A percentile compares a stretch with the other conserved stretches of the same genome.
Evolutionary conservation across 1,140 invertebrate species (phyloP).

Genomic region (Rhizoglyphus robini): DNA sequence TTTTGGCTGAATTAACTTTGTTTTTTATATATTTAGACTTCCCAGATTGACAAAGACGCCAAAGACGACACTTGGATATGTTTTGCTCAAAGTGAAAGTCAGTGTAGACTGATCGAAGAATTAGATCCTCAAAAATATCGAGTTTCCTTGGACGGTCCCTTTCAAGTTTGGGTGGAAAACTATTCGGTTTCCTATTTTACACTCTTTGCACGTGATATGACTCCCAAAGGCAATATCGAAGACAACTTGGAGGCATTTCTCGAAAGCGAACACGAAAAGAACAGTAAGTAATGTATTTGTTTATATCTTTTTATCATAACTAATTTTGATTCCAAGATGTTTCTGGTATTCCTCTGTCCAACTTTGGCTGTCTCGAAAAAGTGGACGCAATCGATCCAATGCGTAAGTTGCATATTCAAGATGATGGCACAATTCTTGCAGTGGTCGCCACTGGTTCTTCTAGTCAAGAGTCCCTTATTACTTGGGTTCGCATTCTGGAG

Average conservation of each 20-base stretch:
- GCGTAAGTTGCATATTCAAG: slow-evolving; percentile 69
- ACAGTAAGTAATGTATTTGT: slow-evolving; percentile 21
- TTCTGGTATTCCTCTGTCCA: slow-evolving; percentile 28
- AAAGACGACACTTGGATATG: slow-evolving; percentile 87
- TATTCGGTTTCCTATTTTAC: slow-evolving; percentile 69
- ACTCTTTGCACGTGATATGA: slow-evolving; percentile 48
- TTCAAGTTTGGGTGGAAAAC: slow-evolving; percentile 59
- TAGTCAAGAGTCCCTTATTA: slow-evolving; percentile 63
- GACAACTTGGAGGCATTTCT: slow-evolving; percentile 33
- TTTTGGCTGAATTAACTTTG: slow-evolving; percentile 12
- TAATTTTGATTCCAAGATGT: slow-evolving; percentile 34
- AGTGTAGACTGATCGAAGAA: slow-evolving; percentile 54
- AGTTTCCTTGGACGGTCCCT: slow-evolving; percentile 75
- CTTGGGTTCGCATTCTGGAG: slow-evolving; percentile 79
- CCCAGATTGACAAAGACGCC: slow-evolving; percentile 51
- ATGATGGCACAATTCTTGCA: slow-evolving; percentile 75
- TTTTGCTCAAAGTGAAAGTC: slow-evolving; percentile 64
- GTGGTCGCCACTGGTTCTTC: slow-evolving; percentile 69
- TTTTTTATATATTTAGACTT: slow-evolving; percentile 24
- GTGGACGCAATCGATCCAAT: slow-evolving; percentile 32
- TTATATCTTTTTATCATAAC: slow-evolving; percentile 23
- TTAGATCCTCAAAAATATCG: slow-evolving; percentile 49
- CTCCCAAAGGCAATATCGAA: slow-evolving; percentile 28
- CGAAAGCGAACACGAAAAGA: slow-evolving; percentile 2
- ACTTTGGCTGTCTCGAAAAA: slow-evolving; percentile 30